Evolutionary conservation across 2,888 invertebrate genomes (phyloP), one percentile per base, ranked within the genome.

Genomic region (Dilophus febrilis): DNA sequence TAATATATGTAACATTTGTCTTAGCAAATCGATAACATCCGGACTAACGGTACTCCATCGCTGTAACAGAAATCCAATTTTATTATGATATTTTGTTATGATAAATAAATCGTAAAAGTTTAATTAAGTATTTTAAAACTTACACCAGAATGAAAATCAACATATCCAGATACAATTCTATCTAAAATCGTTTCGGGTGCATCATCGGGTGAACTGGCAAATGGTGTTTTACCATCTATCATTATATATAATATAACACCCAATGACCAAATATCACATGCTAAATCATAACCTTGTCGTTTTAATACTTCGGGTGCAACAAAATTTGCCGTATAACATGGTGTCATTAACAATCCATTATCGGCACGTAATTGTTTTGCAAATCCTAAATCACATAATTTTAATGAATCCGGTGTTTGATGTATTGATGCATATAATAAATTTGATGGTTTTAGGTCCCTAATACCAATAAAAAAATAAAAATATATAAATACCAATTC

Each of bases 321-420:
- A 61, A 94, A 98, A 66, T 95, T 94, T 36, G 95, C 95, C 11
- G 98, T 98, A 62, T 98, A 98, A 61, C 97, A 98, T 1, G 98
- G 98, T 2, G 98, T 98, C 97, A 98, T 98, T 34, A 98, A 69
- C 14, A 98, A 71, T n/a, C 97, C 92, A 60, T 92, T 92, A 55
- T 91, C 91, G 12, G 92, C 90, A 35, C 91, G 71, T 48, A 95
- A 70, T 62, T 98, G 97, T 64, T 97, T 98, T 19, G 97, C 95
- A 58, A 98, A 87, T 27, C 97, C 97, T 65, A 98, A 87, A 70
- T 98, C 98, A 58, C 95, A 94, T 47, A 98, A 77, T 49, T 94
- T 81, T 42, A 98, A 71, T 43, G 86, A 83, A 47, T 86, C 83
- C 0, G 94, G 86, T 36, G 77, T 72, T 47, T 78, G 80, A 37